Base-by-base conservation (phyloP, 2,113 vertebrate genomes). In the Rhegmatorhina hoffmannsi region DNA sequence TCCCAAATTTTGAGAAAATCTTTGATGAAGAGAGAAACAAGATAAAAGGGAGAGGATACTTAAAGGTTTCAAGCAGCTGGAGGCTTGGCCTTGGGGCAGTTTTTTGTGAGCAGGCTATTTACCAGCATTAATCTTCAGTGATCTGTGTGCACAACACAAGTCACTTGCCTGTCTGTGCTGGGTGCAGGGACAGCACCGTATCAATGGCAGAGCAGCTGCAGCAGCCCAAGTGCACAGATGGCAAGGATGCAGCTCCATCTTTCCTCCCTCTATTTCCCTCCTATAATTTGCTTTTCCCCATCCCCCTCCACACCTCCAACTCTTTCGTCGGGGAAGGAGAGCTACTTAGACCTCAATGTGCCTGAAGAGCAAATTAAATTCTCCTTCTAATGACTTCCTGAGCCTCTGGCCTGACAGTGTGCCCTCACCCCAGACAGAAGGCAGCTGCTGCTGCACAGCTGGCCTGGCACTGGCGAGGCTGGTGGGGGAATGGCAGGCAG, bases 371-470 rank as follows among this genome's bases (percentile, higher is more conserved):
- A 86, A 96, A 94, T 90, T 52, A 79, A 49, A 88, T 46, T 81
- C 2, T 6, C 29, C 33, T 85, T 87, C 13, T 87, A 85, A 80
- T 79, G 50, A 34, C 43, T 79, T 89, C 83, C 88, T 11, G 29
- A 77, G 24, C 25, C 31, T 81, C 53, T n/a, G 43, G 21, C 25
- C 26, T 3, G 69, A 59, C 81, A 68, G 76, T 64, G 49, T 73
- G 64, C 50, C 68, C 73, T 77, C 55, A 26, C 7, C 29, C 16
- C 56, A 62, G 75, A 63, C 89, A 81, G 89, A 92, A 40, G 80
- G 92, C 43, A 77, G 50, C 79, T 90, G 84, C 89, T 89, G 84
- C 8, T 29, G 50, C 87, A 94, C 95, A 97, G 91, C 92, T 94
- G 93, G 29, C 47, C 87, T n/a, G 72, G 69, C 47, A 70, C 19